phyloP scores from a whole-genome alignment of 2,888 invertebrate species.

The Trichogramma evanescens region DNA sequence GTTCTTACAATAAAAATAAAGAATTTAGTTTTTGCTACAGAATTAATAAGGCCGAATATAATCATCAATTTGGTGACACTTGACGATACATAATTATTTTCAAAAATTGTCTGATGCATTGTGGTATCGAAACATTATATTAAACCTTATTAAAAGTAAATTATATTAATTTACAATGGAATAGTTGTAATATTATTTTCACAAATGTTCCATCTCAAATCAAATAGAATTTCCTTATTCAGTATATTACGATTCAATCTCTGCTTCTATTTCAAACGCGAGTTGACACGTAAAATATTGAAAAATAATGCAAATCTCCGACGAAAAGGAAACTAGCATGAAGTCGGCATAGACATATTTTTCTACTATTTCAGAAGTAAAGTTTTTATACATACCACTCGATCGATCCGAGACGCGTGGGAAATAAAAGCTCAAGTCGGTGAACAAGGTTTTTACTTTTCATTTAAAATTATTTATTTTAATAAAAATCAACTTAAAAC shows the following conservation, averaged over 20 bases:
- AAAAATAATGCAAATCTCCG: not conserved
- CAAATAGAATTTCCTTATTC: too few species aligned
- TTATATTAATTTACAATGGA: too few species aligned
- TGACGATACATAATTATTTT: too few species aligned
- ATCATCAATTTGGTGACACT: too few species aligned
- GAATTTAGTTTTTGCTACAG: too few species aligned
- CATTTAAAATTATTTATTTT: conserved; percentile 22
- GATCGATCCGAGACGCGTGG: conserved; percentile 48
- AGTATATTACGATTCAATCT: not conserved
- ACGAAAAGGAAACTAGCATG: conserved; percentile 31
- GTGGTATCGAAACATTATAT: too few species aligned
- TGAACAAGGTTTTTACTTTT: conserved; percentile 41
- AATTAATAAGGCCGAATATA: too few species aligned
- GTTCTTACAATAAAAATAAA: too few species aligned
- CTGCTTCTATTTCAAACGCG: conserved; percentile 18
- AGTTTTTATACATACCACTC: conserved; percentile 45
- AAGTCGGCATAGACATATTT: conserved; percentile 32
- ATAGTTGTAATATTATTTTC: too few species aligned
- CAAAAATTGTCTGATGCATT: too few species aligned
- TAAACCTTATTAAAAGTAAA: too few species aligned
- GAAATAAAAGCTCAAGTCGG: conserved; percentile 47
- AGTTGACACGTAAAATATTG: conserved; percentile 3
- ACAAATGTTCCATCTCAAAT: too few species aligned
- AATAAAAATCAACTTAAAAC: conserved; percentile 10
- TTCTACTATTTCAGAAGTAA: conserved; percentile 20